Evolutionary conservation across 2,888 invertebrate genomes (phyloP).

Genomic region (Limulus polyphemus): DNA sequence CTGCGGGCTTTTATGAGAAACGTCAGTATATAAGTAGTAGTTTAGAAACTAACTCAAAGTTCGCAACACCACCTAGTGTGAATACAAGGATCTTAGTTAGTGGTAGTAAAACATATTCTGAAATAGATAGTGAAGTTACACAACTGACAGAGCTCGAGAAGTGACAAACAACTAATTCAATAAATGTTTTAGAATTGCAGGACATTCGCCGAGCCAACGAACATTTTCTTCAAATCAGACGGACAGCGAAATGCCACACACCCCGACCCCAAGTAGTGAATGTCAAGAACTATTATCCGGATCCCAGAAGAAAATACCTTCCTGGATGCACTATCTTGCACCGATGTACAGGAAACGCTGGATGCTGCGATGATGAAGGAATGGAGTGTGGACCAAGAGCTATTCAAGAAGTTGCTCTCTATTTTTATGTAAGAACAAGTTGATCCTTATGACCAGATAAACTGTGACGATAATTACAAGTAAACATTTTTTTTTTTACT

Average conservation of each 20-base stretch:
- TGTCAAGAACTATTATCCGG: slow-evolving; percentile 54
- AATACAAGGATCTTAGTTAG: no score
- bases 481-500: no score
- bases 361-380: slow-evolving; percentile 52
- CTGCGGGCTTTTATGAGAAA: no score
- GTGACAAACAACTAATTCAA: no score
- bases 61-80: no score
- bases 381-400: slow-evolving; percentile 17
- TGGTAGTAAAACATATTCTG: no score
- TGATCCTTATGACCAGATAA: no score
- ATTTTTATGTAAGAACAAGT: slow-evolving; percentile 15
- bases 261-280: slow-evolving; percentile 59
- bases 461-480: no score
- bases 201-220: slow-evolving; percentile 15
- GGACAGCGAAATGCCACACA: slow-evolving; percentile 41
- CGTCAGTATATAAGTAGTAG: no score
- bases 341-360: slow-evolving; percentile 72
- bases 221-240: slow-evolving; percentile 13
- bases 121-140: no score
- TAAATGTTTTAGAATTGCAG: slow-evolving; percentile 5
- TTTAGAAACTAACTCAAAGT: no score
- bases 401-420: slow-evolving; percentile 18
- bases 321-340: slow-evolving; percentile 76
- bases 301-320: slow-evolving; percentile 57
- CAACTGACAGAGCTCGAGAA: no score